Conservation (phyloP, 2,888 invertebrate genomes). For the Chymomyza fuscimana region DNA sequence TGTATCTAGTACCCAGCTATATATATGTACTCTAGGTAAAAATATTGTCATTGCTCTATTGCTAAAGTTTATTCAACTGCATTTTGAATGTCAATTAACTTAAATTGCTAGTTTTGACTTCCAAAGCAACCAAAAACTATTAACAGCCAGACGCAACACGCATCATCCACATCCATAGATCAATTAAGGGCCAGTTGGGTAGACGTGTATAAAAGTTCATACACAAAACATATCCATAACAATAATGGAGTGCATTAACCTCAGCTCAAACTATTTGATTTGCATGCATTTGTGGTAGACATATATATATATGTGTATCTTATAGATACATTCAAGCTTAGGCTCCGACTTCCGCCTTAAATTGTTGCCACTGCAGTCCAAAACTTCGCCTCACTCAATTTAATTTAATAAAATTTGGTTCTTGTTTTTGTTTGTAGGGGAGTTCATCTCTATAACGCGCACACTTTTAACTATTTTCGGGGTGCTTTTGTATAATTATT, state of each 20-base stretch:
- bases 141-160: conserved; percentile 35
- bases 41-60: not conserved
- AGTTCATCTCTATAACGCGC: conserved; percentile 25
- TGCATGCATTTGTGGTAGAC: conserved; percentile 49
- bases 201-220: conserved; percentile 9
- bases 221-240: conserved; percentile 33
- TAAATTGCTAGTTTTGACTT: conserved; percentile 72
- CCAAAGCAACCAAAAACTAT: conserved; percentile 60
- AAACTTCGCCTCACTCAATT: conserved; percentile 67
- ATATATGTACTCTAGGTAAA: no score
- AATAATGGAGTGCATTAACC: conserved; percentile 65
- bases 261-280: conserved; percentile 54
- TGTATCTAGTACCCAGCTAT: no score
- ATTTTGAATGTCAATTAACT: conserved; percentile 71
- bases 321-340: conserved; percentile 22
- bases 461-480: conserved; percentile 52
- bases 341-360: conserved; percentile 31
- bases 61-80: conserved; percentile 65
- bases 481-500: conserved; percentile 65
- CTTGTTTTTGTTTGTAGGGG: conserved; percentile 22
- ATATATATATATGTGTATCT: not conserved
- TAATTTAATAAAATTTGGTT: conserved; percentile 66
- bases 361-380: conserved; percentile 29
- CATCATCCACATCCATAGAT: conserved; percentile 31
- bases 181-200: conserved; percentile 52